Conservation (phyloP, 2,113 vertebrate genomes). For the Ophthalmolycus amberensis region DNA sequence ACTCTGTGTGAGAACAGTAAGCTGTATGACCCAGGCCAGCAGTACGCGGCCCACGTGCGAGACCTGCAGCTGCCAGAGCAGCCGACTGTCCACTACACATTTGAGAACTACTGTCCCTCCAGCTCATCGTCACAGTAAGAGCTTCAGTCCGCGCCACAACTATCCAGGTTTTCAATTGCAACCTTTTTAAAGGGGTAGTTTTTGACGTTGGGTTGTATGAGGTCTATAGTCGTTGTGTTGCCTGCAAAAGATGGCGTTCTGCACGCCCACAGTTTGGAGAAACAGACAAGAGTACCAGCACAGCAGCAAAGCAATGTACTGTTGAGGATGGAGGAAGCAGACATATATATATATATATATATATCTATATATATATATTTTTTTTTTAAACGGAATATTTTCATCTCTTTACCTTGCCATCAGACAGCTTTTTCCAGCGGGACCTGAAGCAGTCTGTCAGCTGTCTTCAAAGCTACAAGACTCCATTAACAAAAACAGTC, state of each 20-base stretch:
- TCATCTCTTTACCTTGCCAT: background rate
- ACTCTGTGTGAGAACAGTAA: slow-evolving; percentile 98
- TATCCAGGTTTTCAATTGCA: background rate
- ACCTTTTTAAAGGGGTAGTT: background rate
- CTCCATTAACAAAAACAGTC: no score
- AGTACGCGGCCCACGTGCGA: slow-evolving; percentile 90
- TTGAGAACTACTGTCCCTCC: slow-evolving; percentile 87
- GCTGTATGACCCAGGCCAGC: slow-evolving; percentile 94
- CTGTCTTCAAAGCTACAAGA: background rate
- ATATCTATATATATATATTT: no score
- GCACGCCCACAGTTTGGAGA: no score
- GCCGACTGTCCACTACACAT: slow-evolving; percentile 85
- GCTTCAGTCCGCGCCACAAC: background rate
- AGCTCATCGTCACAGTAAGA: slow-evolving; percentile 70
- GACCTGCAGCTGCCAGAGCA: slow-evolving; percentile 90
- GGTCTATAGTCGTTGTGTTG: no score
- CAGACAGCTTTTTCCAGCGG: no score
- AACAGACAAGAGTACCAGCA: background rate
- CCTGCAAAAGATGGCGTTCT: no score
- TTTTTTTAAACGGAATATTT: no score
- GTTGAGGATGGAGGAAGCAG: no score
- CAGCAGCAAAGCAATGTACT: background rate
- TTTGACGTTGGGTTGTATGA: no score
- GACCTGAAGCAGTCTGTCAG: background rate
- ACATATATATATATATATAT: no score